Evolutionary conservation across 2,888 invertebrate genomes (phyloP).

Genomic region (Aporophyla nigra): DNA sequence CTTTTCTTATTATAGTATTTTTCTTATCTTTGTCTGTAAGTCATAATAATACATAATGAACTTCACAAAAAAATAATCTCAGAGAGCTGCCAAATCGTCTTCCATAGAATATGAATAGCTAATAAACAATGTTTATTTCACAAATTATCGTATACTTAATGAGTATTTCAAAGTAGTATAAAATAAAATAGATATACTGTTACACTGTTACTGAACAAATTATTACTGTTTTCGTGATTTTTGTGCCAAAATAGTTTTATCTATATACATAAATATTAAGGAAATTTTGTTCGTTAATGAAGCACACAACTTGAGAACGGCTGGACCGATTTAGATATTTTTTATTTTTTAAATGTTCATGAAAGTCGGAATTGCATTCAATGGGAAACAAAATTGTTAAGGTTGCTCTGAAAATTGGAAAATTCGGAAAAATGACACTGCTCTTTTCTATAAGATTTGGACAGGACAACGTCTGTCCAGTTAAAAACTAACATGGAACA

Average conservation of each 20-base stretch:
- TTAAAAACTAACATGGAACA: no score
- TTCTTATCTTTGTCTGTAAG: neutral
- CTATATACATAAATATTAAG: no score
- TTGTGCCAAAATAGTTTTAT: neutral
- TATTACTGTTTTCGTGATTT: neutral
- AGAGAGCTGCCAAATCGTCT: constrained; percentile 50
- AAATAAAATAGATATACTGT: constrained; percentile 6
- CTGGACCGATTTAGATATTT: no score
- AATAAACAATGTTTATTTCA: constrained; percentile 32
- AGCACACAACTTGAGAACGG: no score
- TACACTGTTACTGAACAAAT: neutral
- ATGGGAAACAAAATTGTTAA: no score
- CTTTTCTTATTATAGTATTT: constrained; percentile 4
- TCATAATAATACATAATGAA: neutral
- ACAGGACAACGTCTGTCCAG: no score
- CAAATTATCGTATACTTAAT: constrained; percentile 28
- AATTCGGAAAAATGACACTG: no score
- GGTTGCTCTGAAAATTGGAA: no score
- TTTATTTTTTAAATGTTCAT: no score
- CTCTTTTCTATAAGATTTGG: no score
- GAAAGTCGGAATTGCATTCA: no score
- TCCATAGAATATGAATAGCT: constrained; percentile 35
- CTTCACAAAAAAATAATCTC: neutral
- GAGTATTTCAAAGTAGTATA: constrained; percentile 8
- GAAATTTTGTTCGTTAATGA: no score